Conservation (phyloP, 2,113 vertebrate species). For the Peromyscus californicus region DNA sequence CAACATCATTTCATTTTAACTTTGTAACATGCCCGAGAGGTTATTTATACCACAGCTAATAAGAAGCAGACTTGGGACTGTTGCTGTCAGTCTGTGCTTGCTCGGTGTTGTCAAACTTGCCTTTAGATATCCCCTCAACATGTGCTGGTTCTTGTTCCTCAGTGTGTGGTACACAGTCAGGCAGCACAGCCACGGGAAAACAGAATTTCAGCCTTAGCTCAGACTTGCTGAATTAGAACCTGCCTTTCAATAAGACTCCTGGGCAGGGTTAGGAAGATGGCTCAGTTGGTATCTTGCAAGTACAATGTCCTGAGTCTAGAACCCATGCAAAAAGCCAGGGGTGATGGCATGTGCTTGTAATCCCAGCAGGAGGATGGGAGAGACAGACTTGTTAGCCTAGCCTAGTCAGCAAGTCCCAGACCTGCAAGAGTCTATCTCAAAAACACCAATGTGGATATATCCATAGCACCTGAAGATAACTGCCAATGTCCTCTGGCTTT, state of each 20-base stretch:
- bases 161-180: neutral
- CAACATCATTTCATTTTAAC: neutral
- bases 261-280: neutral
- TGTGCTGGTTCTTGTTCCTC: neutral
- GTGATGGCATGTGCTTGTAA: neutral
- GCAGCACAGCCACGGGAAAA: neutral
- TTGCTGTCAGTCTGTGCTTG: neutral
- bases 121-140: neutral
- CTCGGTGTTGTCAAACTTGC: neutral
- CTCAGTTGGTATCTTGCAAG: neutral
- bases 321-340: neutral
- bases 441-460: neutral
- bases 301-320: neutral
- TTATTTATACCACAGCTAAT: constrained; percentile 32
- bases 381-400: neutral
- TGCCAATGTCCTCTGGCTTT: neutral
- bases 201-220: neutral
- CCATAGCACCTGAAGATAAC: neutral
- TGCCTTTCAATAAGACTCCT: neutral
- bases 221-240: neutral
- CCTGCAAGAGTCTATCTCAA: neutral
- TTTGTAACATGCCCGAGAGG: neutral
- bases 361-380: neutral
- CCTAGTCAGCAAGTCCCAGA: neutral
- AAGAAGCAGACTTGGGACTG: neutral